Evolutionary conservation across 2,888 invertebrate species (phyloP).

Genomic region (Argyresthia goedartella): DNA sequence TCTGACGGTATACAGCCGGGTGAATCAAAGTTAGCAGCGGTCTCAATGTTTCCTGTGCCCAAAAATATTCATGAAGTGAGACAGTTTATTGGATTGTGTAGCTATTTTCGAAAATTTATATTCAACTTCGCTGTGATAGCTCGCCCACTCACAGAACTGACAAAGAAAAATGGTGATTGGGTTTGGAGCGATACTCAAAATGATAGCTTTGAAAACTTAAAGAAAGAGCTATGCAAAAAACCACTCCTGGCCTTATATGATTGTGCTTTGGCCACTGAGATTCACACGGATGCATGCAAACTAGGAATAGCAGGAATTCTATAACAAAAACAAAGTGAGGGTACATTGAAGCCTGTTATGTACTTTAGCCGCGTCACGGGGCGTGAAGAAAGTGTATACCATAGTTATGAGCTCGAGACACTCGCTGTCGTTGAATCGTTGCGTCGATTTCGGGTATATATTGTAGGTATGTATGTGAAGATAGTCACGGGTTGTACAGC

Average conservation of each 20-base stretch:
- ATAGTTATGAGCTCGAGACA: conserved; percentile 22
- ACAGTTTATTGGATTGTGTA: conserved; percentile 13
- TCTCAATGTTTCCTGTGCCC: conserved; percentile 10
- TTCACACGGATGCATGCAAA: conserved; percentile 24
- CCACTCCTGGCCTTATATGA: conserved; percentile 17
- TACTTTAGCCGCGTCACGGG: conserved; percentile 21
- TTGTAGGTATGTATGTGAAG: conserved; percentile 14
- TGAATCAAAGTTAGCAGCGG: conserved; percentile 3
- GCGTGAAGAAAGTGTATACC: conserved; percentile 7
- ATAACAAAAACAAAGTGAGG: conserved; percentile 12
- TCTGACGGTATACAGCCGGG: conserved; percentile 1
- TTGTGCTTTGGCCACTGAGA: conserved; percentile 11
- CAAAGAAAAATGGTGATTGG: conserved; percentile 11
- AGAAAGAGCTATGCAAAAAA: conserved; percentile 9
- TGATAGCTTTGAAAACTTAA: conserved; percentile 13
- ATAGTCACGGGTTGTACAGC: conserved; percentile 2
- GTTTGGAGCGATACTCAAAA: conserved; percentile 11
- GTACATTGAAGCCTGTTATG: conserved; percentile 13
- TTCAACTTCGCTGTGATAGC: conserved; percentile 13
- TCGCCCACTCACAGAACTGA: conserved; percentile 13
- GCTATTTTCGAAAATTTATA: conserved; percentile 16
- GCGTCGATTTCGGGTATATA: conserved; percentile 21
- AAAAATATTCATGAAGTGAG: conserved; percentile 10
- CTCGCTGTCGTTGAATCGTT: conserved; percentile 26
- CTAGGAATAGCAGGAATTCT: conserved; percentile 20